A percentile compares a stretch with the other conserved stretches of the same genome.
phyloP scores from a whole-genome alignment of 2,888 invertebrate genomes.

The Ectemnius cavifrons region DNA sequence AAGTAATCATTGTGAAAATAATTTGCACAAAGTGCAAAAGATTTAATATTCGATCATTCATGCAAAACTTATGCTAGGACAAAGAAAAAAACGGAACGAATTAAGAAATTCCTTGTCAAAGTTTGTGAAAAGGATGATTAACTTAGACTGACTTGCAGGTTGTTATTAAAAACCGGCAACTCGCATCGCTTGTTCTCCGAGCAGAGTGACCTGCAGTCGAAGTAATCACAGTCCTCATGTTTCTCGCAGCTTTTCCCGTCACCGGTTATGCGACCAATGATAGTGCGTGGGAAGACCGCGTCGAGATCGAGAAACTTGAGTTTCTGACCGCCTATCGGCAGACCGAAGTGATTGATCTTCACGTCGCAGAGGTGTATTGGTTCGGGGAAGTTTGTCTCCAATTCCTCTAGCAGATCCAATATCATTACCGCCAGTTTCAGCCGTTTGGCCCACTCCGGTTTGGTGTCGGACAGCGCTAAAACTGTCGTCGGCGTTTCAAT shows the following conservation, averaged over 20 bases:
- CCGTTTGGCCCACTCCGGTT: slow-evolving; percentile 81
- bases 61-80: too few species aligned
- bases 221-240: slow-evolving; percentile 84
- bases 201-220: slow-evolving; percentile 84
- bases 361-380: slow-evolving; percentile 85
- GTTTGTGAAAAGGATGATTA: too few species aligned
- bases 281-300: slow-evolving; percentile 81
- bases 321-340: slow-evolving; percentile 79
- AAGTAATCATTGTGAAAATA: too few species aligned
- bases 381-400: slow-evolving; percentile 81
- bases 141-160: slow-evolving; percentile 77
- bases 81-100: too few species aligned
- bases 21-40: too few species aligned
- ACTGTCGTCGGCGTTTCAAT: slow-evolving; percentile 80
- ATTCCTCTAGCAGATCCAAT: slow-evolving; percentile 81
- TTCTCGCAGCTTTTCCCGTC: slow-evolving; percentile 79
- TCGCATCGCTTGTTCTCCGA: slow-evolving; percentile 80
- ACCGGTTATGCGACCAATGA: slow-evolving; percentile 79
- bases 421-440: slow-evolving; percentile 82
- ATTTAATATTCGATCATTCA: too few species aligned
- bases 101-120: too few species aligned
- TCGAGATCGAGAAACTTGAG: slow-evolving; percentile 84
- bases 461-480: slow-evolving; percentile 79
- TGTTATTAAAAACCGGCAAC: slow-evolving; percentile 81
- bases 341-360: slow-evolving; percentile 84